Percentiles rank a stretch among this genome's conserved stretches.
Evolutionary conservation across 2,113 vertebrate species (phyloP).

Genomic region (Tichodroma muraria): DNA sequence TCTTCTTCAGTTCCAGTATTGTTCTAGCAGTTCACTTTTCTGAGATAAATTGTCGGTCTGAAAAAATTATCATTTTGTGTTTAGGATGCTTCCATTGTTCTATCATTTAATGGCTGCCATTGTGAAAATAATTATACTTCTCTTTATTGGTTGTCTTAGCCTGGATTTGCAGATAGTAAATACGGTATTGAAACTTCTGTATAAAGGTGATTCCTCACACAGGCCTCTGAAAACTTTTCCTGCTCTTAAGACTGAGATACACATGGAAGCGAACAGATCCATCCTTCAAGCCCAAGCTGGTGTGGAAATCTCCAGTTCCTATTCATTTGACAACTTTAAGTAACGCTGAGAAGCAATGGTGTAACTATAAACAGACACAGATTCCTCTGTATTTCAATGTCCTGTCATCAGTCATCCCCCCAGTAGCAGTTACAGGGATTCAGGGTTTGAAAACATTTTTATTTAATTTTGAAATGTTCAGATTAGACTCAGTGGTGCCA

Average conservation of each 20-base stretch:
- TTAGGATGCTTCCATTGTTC: background rate
- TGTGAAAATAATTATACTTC: background rate
- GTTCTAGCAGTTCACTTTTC: background rate
- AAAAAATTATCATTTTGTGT: background rate
- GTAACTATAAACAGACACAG: background rate
- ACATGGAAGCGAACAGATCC: background rate
- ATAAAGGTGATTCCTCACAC: constrained; percentile 32
- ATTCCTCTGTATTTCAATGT: background rate
- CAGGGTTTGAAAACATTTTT: background rate
- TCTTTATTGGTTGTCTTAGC: constrained; percentile 4
- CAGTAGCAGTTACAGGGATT: background rate
- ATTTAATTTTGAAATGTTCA: background rate
- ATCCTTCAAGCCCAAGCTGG: background rate
- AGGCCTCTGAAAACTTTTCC: background rate
- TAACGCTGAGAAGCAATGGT: background rate
- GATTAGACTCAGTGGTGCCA: background rate
- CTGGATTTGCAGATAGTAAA: background rate
- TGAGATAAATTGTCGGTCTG: background rate
- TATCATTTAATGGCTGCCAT: background rate
- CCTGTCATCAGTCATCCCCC: background rate
- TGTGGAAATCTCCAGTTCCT: background rate
- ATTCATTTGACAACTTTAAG: background rate
- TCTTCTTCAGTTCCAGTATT: background rate
- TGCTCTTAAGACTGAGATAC: constrained; percentile 5
- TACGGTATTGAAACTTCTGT: background rate